A percentile compares a stretch with the other conserved stretches of the same genome.
phyloP scores from a whole-genome alignment of 1,140 invertebrate species.

The Pinna nobilis region DNA sequence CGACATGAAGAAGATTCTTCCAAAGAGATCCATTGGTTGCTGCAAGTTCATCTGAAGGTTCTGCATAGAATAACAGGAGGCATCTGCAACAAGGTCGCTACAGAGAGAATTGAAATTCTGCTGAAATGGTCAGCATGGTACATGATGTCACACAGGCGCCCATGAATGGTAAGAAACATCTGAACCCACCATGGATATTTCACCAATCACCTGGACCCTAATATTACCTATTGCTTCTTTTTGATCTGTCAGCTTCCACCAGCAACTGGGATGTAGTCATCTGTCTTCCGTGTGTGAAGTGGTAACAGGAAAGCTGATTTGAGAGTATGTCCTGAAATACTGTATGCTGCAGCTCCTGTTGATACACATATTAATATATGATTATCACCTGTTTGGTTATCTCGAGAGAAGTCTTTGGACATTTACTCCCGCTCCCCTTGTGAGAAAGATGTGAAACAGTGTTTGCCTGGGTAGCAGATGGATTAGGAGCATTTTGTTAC shows the following conservation, averaged over 20 bases:
- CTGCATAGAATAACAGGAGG: conserved; percentile 26
- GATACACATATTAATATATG: conserved; percentile 29
- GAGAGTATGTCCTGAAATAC: conserved; percentile 27
- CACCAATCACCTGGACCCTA: conserved; percentile 49
- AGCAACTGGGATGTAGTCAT: conserved; percentile 25
- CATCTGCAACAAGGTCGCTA: conserved; percentile 48
- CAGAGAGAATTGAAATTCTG: conserved; percentile 44
- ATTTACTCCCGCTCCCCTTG: conserved; percentile 25
- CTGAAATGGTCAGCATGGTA: conserved; percentile 39
- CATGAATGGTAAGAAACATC: conserved; percentile 43
- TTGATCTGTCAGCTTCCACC: conserved; percentile 15
- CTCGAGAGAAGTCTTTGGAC: conserved; percentile 1
- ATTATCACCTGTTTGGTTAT: neutral
- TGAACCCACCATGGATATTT: conserved; percentile 50
- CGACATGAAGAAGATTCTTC: neutral
- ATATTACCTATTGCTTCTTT: conserved; percentile 23
- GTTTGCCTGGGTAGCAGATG: neutral
- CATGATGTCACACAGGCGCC: conserved; percentile 46
- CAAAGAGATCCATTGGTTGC: neutral
- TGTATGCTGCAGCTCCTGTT: conserved; percentile 43
- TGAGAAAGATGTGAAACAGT: conserved; percentile 31
- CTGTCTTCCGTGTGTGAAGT: neutral
- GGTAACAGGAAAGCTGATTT: conserved; percentile 34
- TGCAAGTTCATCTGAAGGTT: neutral
- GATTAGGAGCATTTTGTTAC: neutral